These are phyloP conservation scores for Anastrepha obliqua DNA, from an alignment of 1,140 invertebrate species.

Conservation along the genomic window DNA sequence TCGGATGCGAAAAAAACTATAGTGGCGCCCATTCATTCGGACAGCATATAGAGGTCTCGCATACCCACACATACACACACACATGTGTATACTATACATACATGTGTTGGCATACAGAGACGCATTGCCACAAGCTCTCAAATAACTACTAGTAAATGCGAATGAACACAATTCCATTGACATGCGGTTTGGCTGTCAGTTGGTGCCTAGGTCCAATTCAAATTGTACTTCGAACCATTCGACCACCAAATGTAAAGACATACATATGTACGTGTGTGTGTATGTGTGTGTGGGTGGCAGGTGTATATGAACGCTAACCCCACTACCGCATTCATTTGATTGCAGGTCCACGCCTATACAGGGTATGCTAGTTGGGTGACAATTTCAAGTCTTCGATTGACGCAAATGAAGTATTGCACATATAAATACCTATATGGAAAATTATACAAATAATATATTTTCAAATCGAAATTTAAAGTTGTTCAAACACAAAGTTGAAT, in stretches of 20 bases:
- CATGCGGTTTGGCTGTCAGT: conserved; percentile 45
- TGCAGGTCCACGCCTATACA: not conserved
- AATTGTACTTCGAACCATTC: conserved; percentile 26
- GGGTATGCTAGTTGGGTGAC: too few species aligned
- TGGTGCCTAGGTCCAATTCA: not conserved
- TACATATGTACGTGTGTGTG: not conserved
- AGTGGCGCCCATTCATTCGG: not conserved
- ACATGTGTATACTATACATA: too few species aligned
- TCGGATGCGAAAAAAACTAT: not conserved
- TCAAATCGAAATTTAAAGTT: too few species aligned
- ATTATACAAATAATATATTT: too few species aligned
- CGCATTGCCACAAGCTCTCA: not conserved
- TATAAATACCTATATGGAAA: too few species aligned
- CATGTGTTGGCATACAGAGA: too few species aligned
- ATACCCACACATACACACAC: too few species aligned
- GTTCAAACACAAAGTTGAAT: too few species aligned
- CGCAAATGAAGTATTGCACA: too few species aligned
- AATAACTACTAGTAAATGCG: conserved; percentile 17
- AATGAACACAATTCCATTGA: conserved; percentile 40
- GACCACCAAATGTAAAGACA: not conserved
- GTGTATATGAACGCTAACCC: not conserved
- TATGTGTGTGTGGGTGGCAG: not conserved
- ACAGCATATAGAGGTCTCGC: not conserved
- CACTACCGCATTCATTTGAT: not conserved
- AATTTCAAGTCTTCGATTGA: too few species aligned